Evolutionary conservation across 2,888 invertebrate species (phyloP).

Genomic region (Amphimallon solstitiale): DNA sequence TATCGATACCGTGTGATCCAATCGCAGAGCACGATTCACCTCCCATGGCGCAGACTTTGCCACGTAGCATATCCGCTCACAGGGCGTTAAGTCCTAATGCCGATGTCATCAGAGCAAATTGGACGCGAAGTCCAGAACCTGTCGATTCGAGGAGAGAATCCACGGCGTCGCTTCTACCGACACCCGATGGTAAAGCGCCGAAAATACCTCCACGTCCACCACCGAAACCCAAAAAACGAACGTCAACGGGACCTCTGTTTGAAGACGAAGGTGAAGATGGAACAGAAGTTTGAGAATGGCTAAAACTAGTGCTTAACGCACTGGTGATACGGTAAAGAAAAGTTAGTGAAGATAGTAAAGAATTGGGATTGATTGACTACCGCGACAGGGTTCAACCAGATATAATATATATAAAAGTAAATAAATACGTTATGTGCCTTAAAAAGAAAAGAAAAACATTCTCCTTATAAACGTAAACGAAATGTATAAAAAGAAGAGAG

Average conservation of each 20-base stretch:
- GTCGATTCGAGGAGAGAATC: constrained; percentile 55
- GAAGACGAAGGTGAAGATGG: constrained; percentile 91
- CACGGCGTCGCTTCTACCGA: constrained; percentile 50
- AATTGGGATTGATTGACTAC: constrained; percentile 35
- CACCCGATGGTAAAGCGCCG: constrained; percentile 52
- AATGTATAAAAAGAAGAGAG: not conserved
- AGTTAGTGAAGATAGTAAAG: constrained; percentile 37
- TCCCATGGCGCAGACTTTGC: constrained; percentile 63
- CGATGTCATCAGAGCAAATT: constrained; percentile 57
- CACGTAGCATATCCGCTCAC: constrained; percentile 52
- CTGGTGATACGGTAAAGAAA: constrained; percentile 56
- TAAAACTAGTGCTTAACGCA: constrained; percentile 58
- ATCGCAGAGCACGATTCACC: constrained; percentile 67
- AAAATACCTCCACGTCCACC: constrained; percentile 87
- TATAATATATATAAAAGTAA: constrained; percentile 22
- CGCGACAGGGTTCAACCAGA: constrained; percentile 47
- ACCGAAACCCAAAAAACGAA: constrained; percentile 84
- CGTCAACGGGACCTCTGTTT: constrained; percentile 78
- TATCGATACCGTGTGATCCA: constrained; percentile 62
- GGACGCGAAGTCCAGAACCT: constrained; percentile 64
- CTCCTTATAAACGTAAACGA: not conserved
- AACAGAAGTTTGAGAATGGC: constrained; percentile 80
- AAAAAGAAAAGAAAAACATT: too few relatives aligned
- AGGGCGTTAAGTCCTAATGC: constrained; percentile 64
- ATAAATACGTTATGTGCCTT: constrained; percentile 35